These are phyloP conservation scores for Phrynocephalus versicolor DNA, from an alignment of 2,113 vertebrate species.

Conservation along the genomic window DNA sequence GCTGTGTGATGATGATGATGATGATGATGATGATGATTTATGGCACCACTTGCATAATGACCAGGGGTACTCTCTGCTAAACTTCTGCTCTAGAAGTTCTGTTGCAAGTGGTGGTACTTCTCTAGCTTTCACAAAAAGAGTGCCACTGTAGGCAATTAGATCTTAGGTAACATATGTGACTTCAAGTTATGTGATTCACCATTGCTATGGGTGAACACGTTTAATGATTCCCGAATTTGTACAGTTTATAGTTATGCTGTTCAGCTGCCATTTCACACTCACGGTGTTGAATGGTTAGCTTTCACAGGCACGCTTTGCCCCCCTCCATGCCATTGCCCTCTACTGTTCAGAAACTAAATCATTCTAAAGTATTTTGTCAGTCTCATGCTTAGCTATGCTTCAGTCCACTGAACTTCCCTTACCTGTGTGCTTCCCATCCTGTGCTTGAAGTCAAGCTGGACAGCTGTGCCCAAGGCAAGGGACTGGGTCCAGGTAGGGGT, in stretches of 20 bases:
- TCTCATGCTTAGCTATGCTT: no score
- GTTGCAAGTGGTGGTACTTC: constrained; percentile 44
- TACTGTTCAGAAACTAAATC: not conserved
- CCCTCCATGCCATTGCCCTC: no score
- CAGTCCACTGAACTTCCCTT: no score
- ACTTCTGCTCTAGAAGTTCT: constrained; percentile 25
- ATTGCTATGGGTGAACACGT: constrained; percentile 28
- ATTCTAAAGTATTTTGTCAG: no score
- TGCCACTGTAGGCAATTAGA: constrained; percentile 64
- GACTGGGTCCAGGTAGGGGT: no score
- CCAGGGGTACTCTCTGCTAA: accelerated
- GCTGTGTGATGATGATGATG: no score
- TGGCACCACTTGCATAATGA: not conserved
- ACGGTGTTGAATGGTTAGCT: not conserved
- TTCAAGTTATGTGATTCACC: constrained; percentile 49
- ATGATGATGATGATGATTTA: no score
- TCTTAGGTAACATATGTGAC: constrained; percentile 59
- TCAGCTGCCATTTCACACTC: not conserved
- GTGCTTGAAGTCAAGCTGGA: no score
- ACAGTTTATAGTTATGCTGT: not conserved
- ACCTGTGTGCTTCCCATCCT: no score
- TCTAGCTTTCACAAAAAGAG: constrained; percentile 21
- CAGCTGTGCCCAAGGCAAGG: no score
- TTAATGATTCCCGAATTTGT: constrained; percentile 52
- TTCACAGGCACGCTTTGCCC: not conserved